Evolutionary conservation across 2,113 vertebrate species (phyloP), one percentile per base, ranked within the genome.

Genomic region (Nycticebus coucang): DNA sequence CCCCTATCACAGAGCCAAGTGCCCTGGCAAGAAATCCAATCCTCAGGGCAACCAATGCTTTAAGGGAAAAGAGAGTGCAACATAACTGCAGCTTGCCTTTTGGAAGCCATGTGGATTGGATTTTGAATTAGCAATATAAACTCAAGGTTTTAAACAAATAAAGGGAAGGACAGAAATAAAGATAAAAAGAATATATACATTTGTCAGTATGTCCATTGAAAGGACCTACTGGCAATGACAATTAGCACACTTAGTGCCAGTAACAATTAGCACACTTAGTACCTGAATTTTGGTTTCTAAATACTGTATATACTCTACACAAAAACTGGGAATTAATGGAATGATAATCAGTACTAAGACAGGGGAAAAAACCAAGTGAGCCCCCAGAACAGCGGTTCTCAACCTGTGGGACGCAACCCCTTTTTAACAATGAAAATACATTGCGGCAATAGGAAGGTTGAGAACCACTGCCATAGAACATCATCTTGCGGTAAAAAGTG

Each of bases 111-210:
- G 1, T 93, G 26, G 59, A 64, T n/a, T 75, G 13, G 21, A 89
- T 72, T 95, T 68, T 93, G 78, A 81, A 37, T 93, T 62, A 87
- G 60, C 33, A 80, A 5, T 72, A 93, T 93, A 30, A 93, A 93
- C 59, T 83, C 19, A 80, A 80, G 28, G 50, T 85, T 96, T 96
- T 84, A 91, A 88, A 94, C 19, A 80, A 21, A 79, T 7, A 71
- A 62, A 74, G 4, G 35, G 13, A 92, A 12, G 26, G 33, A 35
- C 1, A 96, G 75, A 87, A 85, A 95, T 9, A 84, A 57, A 96
- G 14, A 55, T 3, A 78, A 37, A 78, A 17, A 50, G 22, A 41
- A 28, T 62, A 33, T 26, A 33, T 80, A 12, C 85, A 19, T 84
- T 35, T 74, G 41, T 19, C 68, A 24, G 19, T 55, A 78, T 41